These are phyloP conservation scores for Sinocyclocheilus grahami DNA, from an alignment of 2,113 vertebrate genomes.

Conservation along the genomic window DNA sequence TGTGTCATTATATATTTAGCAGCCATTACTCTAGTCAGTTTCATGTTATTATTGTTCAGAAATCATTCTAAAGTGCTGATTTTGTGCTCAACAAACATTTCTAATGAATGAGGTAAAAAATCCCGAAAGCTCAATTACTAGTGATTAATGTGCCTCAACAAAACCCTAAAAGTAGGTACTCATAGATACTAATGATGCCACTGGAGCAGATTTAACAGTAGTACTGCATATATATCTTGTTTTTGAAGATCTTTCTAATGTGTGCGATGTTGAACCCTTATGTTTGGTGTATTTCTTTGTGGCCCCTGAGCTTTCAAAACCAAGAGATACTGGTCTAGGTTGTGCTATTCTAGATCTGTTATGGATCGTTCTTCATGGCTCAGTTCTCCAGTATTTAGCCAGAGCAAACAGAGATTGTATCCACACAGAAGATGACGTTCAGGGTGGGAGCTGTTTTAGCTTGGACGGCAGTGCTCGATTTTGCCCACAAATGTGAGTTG, in stretches of 20 bases:
- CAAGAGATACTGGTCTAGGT: constrained; percentile 4
- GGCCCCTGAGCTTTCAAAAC: neutral
- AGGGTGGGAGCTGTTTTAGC: constrained; percentile 40
- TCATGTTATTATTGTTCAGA: no score
- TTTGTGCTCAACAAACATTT: no score
- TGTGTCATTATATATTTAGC: no score
- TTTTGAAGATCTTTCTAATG: neutral
- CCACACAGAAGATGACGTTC: constrained; percentile 39
- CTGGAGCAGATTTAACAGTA: neutral
- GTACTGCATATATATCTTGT: neutral
- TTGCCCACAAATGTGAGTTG: constrained; percentile 62
- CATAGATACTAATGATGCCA: neutral
- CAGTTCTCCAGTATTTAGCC: constrained; percentile 26
- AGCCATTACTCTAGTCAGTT: no score
- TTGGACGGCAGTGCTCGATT: neutral
- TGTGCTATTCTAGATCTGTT: constrained; percentile 18
- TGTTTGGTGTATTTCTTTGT: no score
- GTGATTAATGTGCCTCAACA: neutral
- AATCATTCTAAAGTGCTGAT: no score
- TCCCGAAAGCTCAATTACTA: neutral
- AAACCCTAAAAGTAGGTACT: neutral
- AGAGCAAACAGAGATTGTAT: constrained; percentile 49
- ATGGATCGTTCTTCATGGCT: neutral
- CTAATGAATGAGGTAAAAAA: neutral
- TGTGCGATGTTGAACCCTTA: no score